Evolutionary conservation across 2,888 invertebrate species (phyloP), one percentile per base, ranked within the genome.

Genomic region (Lordiphosa andalusiaca): DNA sequence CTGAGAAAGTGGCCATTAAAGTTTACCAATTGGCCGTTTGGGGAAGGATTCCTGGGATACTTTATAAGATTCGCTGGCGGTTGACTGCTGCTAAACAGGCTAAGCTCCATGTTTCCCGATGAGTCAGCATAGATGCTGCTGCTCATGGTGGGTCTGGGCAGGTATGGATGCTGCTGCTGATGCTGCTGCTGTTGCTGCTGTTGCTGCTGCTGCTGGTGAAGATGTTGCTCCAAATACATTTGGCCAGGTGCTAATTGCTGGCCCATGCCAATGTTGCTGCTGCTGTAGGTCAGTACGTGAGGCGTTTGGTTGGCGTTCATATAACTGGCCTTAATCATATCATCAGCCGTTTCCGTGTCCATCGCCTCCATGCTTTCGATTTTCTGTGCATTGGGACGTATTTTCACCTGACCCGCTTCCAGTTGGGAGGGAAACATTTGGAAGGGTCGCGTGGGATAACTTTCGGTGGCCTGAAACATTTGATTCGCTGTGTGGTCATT

Each of bases 341-440:
- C 71, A 48, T 86, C 84, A 42, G 30, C 30, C 30, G 30, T 30
- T 9, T 30, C 30, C 30, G 67, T 48, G 10, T 73, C 53, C 63
- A 16, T 13, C 69, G 68, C 58, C 73, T 65, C 87, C 83, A 87
- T 82, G 73, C 85, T 86, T 71, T 88, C 86, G 70, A 83, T 69
- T 68, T 85, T 86, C 47, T 89, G 87, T 30, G 86, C 77, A 68
- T 88, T 87, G n/a, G 88, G 88, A 30, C 86, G 80, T 19, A 86
- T 80, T 61, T 84, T 85, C 9, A 85, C 84, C 50, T 83, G 77
- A 16, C 85, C 72, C 35, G 76, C 64, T 19, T 83, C 70, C 38
- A 85, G 69, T 21, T 81, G 84, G 4, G 73, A 50, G 0, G 87
- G 76, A 35, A 83, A 87, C 41, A 75, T 38, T 62, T 66, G 4